Evolutionary conservation across 2,797 vertebrate genomes (phyloP).

Genomic region (Atherinosoma microstoma): DNA sequence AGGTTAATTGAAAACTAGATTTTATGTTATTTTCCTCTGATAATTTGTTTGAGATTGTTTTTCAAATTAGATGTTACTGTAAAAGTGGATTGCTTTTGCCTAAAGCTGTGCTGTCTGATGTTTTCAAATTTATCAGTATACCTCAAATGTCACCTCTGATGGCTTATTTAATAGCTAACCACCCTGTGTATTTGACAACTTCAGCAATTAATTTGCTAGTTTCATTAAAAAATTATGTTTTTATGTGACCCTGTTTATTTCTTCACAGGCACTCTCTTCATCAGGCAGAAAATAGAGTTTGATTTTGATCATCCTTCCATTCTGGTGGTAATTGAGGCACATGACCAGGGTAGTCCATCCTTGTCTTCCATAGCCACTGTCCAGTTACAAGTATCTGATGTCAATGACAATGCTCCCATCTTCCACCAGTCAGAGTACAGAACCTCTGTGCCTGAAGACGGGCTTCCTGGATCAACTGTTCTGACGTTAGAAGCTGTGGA

Average conservation of each 20-base stretch:
- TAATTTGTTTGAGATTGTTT: constrained; percentile 55
- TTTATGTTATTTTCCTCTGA: constrained; percentile 46
- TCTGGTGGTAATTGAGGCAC: constrained; percentile 90
- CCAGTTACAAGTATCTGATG: constrained; percentile 90
- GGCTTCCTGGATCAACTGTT: constrained; percentile 90
- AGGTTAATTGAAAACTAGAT: constrained; percentile 46
- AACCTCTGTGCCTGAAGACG: constrained; percentile 89
- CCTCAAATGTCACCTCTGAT: constrained; percentile 14
- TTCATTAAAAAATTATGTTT: not conserved
- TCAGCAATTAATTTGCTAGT: not conserved
- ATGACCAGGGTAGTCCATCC: constrained; percentile 87
- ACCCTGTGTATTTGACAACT: not conserved
- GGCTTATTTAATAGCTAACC: constrained; percentile 13
- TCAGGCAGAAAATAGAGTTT: constrained; percentile 82
- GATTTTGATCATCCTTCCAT: constrained; percentile 86
- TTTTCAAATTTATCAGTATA: constrained; percentile 17
- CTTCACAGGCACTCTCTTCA: constrained; percentile 91
- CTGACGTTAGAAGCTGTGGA: constrained; percentile 92
- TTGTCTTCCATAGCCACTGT: constrained; percentile 88
- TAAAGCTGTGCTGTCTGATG: constrained; percentile 8
- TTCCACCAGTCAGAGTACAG: constrained; percentile 89
- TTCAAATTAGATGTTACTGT: constrained; percentile 36
- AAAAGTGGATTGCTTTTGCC: constrained; percentile 34
- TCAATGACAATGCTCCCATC: constrained; percentile 92
- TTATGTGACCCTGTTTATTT: constrained; percentile 2